Evolutionary conservation across 2,888 invertebrate genomes (phyloP).

Genomic region (Coremacera marginata): DNA sequence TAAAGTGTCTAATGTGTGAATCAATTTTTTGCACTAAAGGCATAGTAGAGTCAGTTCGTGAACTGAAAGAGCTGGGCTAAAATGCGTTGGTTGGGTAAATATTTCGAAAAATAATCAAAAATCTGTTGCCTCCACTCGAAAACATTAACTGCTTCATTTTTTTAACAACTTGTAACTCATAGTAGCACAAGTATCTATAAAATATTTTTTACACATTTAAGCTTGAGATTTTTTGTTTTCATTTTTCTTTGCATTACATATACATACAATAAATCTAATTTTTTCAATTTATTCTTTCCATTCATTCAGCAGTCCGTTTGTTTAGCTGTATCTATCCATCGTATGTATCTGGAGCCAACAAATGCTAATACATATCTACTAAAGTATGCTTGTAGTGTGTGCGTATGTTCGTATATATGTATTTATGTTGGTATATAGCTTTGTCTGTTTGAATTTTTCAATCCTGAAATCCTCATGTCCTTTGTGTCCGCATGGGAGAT

Average conservation of each 20-base stretch:
- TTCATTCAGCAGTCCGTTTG: neutral
- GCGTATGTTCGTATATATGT: slow-evolving; percentile 39
- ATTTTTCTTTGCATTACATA: neutral
- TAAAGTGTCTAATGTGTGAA: too few species aligned
- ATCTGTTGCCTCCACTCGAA: too few species aligned
- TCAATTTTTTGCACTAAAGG: too few species aligned
- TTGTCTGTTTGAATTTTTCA: slow-evolving; percentile 59
- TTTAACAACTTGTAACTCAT: too few species aligned
- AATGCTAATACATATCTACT: neutral
- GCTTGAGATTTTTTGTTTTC: slow-evolving; percentile 21
- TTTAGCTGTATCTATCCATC: neutral
- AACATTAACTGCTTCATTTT: too few species aligned
- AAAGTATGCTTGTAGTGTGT: neutral
- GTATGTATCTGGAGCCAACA: neutral
- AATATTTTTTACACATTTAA: neutral
- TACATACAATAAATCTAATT: slow-evolving; percentile 12
- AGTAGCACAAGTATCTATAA: too few species aligned
- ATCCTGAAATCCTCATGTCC: slow-evolving; percentile 63
- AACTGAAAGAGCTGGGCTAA: too few species aligned
- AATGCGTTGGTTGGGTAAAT: too few species aligned
- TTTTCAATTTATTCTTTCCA: neutral
- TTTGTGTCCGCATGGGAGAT: slow-evolving; percentile 65
- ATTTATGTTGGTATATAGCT: slow-evolving; percentile 19
- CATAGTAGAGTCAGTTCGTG: too few species aligned
- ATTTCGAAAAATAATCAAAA: too few species aligned